phyloP scores from a whole-genome alignment of 2,888 invertebrate genomes.

The Mimumesa dahlbomi region DNA sequence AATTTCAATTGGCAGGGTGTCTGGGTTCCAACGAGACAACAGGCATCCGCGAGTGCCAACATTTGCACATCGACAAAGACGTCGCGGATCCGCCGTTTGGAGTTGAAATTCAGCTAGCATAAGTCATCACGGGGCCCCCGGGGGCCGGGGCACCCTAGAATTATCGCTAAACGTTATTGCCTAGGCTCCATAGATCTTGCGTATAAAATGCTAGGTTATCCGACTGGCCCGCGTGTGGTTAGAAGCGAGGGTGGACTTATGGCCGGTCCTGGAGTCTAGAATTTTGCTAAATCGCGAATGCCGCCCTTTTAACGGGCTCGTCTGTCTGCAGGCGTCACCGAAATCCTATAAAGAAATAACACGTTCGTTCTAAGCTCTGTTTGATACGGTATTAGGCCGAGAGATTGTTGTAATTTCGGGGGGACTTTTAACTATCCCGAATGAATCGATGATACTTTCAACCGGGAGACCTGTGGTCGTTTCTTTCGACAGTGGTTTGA shows the following conservation, averaged over 20 bases:
- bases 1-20: too few species aligned
- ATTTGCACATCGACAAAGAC: constrained; percentile 45
- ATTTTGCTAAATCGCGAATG: constrained; percentile 53
- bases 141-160: constrained; percentile 77
- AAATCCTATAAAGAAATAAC: too few species aligned
- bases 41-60: constrained; percentile 13
- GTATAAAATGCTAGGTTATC: constrained; percentile 79
- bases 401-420: too few species aligned
- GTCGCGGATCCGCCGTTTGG: constrained; percentile 44
- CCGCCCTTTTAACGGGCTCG: not conserved
- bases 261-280: constrained; percentile 46
- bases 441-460: too few species aligned
- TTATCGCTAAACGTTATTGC: constrained; percentile 80
- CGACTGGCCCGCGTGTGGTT: constrained; percentile 60
- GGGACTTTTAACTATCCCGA: too few species aligned
- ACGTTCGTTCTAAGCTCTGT: too few species aligned
- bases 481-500: too few species aligned
- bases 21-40: too few species aligned
- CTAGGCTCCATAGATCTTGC: constrained; percentile 80
- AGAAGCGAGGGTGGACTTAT: constrained; percentile 75
- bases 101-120: constrained; percentile 64
- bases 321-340: too few species aligned
- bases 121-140: constrained; percentile 76
- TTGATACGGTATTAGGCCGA: too few species aligned
- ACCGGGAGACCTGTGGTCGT: too few species aligned